Evolutionary conservation across 2,113 vertebrate genomes (phyloP), one percentile per base, ranked within the genome.

Genomic region (Geococcyx californianus): DNA sequence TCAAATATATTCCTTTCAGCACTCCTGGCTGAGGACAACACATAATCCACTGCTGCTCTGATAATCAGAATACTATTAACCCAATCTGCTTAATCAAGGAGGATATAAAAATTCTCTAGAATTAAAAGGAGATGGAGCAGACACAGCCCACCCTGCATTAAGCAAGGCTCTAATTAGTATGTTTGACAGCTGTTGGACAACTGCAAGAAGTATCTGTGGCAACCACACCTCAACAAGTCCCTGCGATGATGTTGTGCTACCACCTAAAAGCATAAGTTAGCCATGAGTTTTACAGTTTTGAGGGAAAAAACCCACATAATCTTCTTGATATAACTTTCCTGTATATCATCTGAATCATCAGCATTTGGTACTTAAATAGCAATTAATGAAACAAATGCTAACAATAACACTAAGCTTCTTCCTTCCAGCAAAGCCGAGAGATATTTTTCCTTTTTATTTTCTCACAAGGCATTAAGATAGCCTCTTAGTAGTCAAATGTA

Each of bases 371-470:
- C 45, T 85, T 70, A 52, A 74, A 74, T 33, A 82, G 55, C 60
- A 82, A 93, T 74, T 69, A 82, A 81, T 36, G 25, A 88, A 94
- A 74, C 29, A 80, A 94, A 82, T 28, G 11, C 19, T 85, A 68
- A 58, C n/a, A 44, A 28, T 62, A 87, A 62, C 54, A 55, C 7
- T 81, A 55, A 64, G 26, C 31, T 79, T 82, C 45, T 82, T 62
- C 13, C 45, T 78, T 78, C 72, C 67, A 85, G 51, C 29, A 74
- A 78, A 90, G 23, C 10, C 34, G 20, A 6, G 33, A 45, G 44
- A 74, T 19, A 68, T 4, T 69, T 88, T 88, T 34, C 33, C 13
- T 47, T 70, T 60, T 40, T 44, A 78, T 69, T 81, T 74, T 69
- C 51, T 69, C 45, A 82, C 19, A 62, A 82, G 36, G 51, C 19